Evolutionary conservation across 2,888 invertebrate species (phyloP), one percentile per base, ranked within the genome.

Genomic region (Noctua janthina): DNA sequence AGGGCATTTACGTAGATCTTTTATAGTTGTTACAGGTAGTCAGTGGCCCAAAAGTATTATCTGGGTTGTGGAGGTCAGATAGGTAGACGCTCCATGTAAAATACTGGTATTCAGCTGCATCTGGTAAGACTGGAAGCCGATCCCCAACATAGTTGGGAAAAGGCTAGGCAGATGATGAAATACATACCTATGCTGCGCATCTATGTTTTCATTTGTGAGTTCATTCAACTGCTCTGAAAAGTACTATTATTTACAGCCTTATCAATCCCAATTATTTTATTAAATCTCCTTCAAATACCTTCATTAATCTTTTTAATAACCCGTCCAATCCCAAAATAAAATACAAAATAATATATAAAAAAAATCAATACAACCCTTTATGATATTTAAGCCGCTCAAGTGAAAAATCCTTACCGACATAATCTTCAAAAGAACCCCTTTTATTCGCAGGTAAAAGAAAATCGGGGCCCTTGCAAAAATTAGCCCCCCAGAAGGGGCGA

Each of bases 391-490:
- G 68, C 87, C 90, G 82, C 87, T 92, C 90, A 91, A 93, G 93
- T 92, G 93, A 91, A 91, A 93, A 92, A 92, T 89, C 91, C 91
- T 81, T 83, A 80, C 83, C 82, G 74, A 84, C 85, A 83, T 91
- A 90, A 92, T 93, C 95, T 94, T 95, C 93, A 93, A 94, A 95
- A 93, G 93, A 88, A 82, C 83, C 83, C 59, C 84, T 72, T 82
- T 83, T 77, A 83, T 82, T 80, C 80, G 89, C 93, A 95, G 95
- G 96, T 95, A 95, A 94, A 95, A 96, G 96, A 96, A 95, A 95
- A 94, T 93, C 91, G 88, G 91, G 91, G 91, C 94, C 94, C 94
- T 95, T 94, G 93, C 95, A 96, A 96, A 96, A 96, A 96, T 95
- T 93, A 92, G 92, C 94, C 91, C 83, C 91, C 87, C 88, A 90